Evolutionary conservation across 1,140 invertebrate species (phyloP), one percentile per base, ranked within the genome.

Genomic region (Drosophila orena): DNA sequence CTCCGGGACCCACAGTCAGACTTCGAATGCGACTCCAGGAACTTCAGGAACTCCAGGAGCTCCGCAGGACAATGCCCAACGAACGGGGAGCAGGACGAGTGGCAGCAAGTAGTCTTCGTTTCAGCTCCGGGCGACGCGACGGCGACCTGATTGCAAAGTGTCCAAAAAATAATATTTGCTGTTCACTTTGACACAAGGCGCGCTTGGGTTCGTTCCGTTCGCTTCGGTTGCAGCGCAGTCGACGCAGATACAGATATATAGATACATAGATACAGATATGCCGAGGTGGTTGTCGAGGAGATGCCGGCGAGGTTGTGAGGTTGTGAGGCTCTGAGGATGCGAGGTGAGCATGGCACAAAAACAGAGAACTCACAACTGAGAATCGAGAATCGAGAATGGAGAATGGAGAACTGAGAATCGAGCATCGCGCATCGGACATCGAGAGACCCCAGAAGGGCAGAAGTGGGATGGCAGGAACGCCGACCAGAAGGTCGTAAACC

Each of bases 91-190:
- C 62, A 27, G 42, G 24, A 61, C 56, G 52, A 22, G 47, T 30
- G 30, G 30, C 30, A 30, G 30, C 30, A 30, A 30, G 30, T 30
- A 55, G 54, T 74, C 38, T 24, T 38, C 15, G 42, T 44, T 38
- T 66, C 10, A 37, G 72, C 73, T 76, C 60, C 73, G 72, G 80
- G 76, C 79, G 66, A 88, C 83, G 79, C 83, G 79, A 72, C 78
- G 81, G 77, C 79, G 88, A 83, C 77, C 81, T 90, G 79, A 91
- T 88, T 83, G 81, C 80, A 91, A 91, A 84, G 77, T 91, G 88
- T 86, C 88, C 83, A 91, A 88, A 88, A 86, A 84, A 84, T 90
- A 91, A 91, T 89, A 90, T 89, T 89, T 89, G 85, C 84, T 83
- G 84, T 88, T 88, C 83, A 83, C 71, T 88, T 89, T 89, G 84